Conservation (phyloP, 1,140 invertebrate species). For the Dufourea novaeangliae region DNA sequence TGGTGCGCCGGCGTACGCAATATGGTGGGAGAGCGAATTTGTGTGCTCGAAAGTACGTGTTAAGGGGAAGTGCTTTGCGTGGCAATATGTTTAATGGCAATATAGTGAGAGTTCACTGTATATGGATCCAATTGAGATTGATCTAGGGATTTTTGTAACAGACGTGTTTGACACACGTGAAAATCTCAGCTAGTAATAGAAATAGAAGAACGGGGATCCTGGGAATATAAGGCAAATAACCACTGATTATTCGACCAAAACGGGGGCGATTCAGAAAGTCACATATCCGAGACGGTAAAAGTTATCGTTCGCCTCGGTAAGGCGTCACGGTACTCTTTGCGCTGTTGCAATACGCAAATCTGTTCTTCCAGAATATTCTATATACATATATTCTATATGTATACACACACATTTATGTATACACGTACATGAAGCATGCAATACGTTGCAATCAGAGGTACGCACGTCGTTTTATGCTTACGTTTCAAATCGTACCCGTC, state of each 20-base stretch:
- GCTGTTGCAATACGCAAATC: slow-evolving; percentile 76
- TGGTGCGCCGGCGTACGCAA: too few relatives aligned
- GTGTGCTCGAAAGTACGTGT: too few relatives aligned
- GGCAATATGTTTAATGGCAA: too few relatives aligned
- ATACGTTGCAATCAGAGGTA: slow-evolving; percentile 53
- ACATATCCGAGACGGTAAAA: slow-evolving; percentile 57
- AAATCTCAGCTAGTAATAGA: not conserved
- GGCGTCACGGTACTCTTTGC: slow-evolving; percentile 60
- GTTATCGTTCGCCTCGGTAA: slow-evolving; percentile 59
- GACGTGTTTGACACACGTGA: not conserved
- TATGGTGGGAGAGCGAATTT: too few relatives aligned
- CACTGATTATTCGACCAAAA: slow-evolving; percentile 3
- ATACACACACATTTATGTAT: slow-evolving; percentile 56
- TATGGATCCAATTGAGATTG: too few relatives aligned
- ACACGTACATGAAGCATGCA: slow-evolving; percentile 58
- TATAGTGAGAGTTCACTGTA: too few relatives aligned
- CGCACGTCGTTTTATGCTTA: slow-evolving; percentile 45
- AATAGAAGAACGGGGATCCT: not conserved
- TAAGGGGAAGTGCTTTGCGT: too few relatives aligned
- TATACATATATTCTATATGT: slow-evolving; percentile 62
- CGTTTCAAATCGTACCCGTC: slow-evolving; percentile 34
- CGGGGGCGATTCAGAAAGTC: slow-evolving; percentile 10
- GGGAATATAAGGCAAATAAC: not conserved
- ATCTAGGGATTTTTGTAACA: too few relatives aligned
- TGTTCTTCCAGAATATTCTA: slow-evolving; percentile 78